These are phyloP conservation scores for Rhagium mordax DNA, from an alignment of 2,888 invertebrate species.

Conservation along the genomic window DNA sequence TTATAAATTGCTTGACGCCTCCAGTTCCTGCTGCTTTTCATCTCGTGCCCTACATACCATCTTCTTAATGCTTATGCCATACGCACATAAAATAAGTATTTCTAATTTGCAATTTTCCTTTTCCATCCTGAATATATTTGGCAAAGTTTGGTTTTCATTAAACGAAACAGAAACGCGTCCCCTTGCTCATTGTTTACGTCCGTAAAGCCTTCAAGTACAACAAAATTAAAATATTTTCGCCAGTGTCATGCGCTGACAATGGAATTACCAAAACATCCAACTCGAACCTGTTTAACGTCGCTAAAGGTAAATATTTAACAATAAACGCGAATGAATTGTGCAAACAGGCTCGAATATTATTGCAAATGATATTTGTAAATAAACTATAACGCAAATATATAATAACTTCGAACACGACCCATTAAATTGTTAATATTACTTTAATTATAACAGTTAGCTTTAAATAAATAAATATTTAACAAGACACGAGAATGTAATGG, in stretches of 20 bases:
- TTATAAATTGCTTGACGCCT: no score
- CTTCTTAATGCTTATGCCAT: no score
- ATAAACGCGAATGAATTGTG: background rate
- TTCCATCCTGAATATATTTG: no score
- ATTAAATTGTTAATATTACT: background rate
- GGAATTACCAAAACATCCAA: background rate
- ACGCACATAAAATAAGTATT: no score
- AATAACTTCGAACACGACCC: background rate
- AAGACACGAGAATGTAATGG: no score
- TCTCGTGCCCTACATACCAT: no score
- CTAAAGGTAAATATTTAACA: background rate
- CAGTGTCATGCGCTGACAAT: background rate
- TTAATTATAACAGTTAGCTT: background rate
- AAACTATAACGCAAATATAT: background rate
- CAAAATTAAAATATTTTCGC: background rate
- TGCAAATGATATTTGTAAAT: background rate
- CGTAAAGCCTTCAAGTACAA: background rate
- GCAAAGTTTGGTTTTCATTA: no score
- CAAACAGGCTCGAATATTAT: background rate
- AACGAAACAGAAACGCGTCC: no score
- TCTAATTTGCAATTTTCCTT: no score
- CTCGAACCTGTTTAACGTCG: background rate
- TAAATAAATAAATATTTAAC: background rate
- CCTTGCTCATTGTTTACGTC: background rate
- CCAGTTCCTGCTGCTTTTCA: no score